A percentile compares a stretch with the other conserved stretches of the same genome.
Evolutionary conservation across 2,888 invertebrate species (phyloP).

Genomic region (Peribatodes rhomboidaria): DNA sequence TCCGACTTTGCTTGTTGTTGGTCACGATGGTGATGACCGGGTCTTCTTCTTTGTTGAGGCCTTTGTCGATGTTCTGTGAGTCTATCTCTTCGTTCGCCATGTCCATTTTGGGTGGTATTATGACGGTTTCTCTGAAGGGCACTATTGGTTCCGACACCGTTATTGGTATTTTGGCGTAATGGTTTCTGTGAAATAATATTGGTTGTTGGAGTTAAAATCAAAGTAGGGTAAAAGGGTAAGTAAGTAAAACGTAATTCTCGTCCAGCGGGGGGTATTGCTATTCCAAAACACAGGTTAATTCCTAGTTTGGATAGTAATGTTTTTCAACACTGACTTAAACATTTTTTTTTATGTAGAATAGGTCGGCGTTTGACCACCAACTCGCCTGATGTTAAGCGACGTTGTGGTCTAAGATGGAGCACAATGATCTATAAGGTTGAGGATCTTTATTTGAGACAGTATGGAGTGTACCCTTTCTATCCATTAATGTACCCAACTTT

Average conservation of each 20-base stretch:
- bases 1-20: slow-evolving; percentile 89
- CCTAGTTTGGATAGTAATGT: too few relatives aligned
- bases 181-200: slow-evolving; percentile 71
- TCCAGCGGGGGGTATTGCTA: too few relatives aligned
- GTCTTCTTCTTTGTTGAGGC: slow-evolving; percentile 77
- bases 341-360: too few relatives aligned
- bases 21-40: slow-evolving; percentile 88
- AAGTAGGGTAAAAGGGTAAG: background rate
- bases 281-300: too few relatives aligned
- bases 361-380: too few relatives aligned
- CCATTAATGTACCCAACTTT: too few relatives aligned
- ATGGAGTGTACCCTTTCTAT: too few relatives aligned
- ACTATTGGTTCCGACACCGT: slow-evolving; percentile 98
- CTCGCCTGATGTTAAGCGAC: too few relatives aligned
- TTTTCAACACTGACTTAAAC: too few relatives aligned
- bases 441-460: too few relatives aligned
- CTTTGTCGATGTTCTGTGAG: slow-evolving; percentile 83
- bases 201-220: background rate
- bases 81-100: slow-evolving; percentile 95
- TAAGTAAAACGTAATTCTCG: background rate
- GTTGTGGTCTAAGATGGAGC: too few relatives aligned
- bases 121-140: slow-evolving; percentile 97
- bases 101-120: slow-evolving; percentile 92
- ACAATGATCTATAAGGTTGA: too few relatives aligned
- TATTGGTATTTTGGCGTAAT: slow-evolving; percentile 95